These are phyloP conservation scores for Hydriomena furcata DNA, from an alignment of 2,888 invertebrate species.

Conservation along the genomic window DNA sequence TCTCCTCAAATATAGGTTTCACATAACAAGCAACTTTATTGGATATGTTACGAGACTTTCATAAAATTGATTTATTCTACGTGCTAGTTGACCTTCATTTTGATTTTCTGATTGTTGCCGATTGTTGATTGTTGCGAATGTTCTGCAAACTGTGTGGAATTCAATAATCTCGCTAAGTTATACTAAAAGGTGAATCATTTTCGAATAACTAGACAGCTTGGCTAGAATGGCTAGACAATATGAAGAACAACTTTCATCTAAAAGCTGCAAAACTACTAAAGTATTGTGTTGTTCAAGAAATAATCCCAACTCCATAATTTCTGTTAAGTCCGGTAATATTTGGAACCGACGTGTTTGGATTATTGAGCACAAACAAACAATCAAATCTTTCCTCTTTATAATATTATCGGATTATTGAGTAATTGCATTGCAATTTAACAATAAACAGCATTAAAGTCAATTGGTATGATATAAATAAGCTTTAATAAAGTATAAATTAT, in stretches of 20 bases:
- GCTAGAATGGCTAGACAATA: not conserved
- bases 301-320: too few species aligned
- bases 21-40: slow-evolving; percentile 40
- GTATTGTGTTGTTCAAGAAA: too few species aligned
- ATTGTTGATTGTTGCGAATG: too few species aligned
- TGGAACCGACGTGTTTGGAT: slow-evolving; percentile 4
- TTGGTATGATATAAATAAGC: not conserved
- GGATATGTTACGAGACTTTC: slow-evolving; percentile 39
- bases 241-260: too few species aligned
- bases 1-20: slow-evolving; percentile 34
- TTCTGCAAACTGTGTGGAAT: not conserved
- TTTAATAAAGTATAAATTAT: too few species aligned
- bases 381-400: not conserved
- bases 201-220: too few species aligned
- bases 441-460: not conserved
- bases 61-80: slow-evolving; percentile 44
- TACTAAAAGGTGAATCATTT: too few species aligned
- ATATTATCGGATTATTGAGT: not conserved
- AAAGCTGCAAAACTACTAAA: too few species aligned
- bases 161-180: too few species aligned
- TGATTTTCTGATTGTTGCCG: slow-evolving; percentile 1
- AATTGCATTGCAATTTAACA: slow-evolving; percentile 1
- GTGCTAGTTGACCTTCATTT: slow-evolving; percentile 35
- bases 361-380: not conserved
- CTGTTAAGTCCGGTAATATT: too few species aligned